A percentile compares a stretch with the other conserved stretches of the same genome.
Conservation (phyloP, 2,888 invertebrate genomes). For the Pristionchus maxplancki region DNA sequence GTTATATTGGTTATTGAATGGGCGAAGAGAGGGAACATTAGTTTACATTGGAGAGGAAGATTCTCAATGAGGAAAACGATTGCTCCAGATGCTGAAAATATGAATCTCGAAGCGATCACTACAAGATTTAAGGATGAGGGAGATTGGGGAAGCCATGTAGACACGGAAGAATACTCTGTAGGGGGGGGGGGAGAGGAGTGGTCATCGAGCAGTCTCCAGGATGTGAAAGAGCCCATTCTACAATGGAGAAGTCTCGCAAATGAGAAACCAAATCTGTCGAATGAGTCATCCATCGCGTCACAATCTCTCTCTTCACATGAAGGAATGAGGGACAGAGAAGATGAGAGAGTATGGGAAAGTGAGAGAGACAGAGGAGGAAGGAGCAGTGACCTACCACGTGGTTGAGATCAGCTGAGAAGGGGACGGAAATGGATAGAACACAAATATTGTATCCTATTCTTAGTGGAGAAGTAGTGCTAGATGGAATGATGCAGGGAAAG, state of each 20-base stretch:
- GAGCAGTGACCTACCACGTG: background rate
- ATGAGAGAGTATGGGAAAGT: background rate
- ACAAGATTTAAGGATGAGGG: too few relatives aligned
- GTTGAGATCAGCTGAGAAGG: constrained; percentile 5
- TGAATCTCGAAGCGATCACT: too few relatives aligned
- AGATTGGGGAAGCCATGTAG: too few relatives aligned
- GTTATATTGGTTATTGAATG: background rate
- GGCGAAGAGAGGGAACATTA: background rate
- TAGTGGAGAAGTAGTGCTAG: background rate
- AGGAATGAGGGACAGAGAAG: background rate
- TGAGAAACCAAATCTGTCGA: background rate
- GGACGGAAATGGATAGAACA: background rate
- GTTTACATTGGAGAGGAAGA: background rate
- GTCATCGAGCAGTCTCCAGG: background rate
- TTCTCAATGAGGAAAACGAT: background rate
- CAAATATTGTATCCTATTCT: background rate
- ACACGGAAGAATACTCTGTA: background rate
- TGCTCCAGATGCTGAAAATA: too few relatives aligned
- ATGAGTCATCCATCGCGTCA: background rate
- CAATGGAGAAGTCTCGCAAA: constrained; percentile 13
- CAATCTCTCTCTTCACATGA: background rate
- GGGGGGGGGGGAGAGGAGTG: background rate
- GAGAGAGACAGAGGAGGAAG: constrained; percentile 13
- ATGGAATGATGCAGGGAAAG: background rate
- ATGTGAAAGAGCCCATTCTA: background rate